Evolutionary conservation across 2,888 invertebrate genomes (phyloP).

Genomic region (Incurvaria masculella): DNA sequence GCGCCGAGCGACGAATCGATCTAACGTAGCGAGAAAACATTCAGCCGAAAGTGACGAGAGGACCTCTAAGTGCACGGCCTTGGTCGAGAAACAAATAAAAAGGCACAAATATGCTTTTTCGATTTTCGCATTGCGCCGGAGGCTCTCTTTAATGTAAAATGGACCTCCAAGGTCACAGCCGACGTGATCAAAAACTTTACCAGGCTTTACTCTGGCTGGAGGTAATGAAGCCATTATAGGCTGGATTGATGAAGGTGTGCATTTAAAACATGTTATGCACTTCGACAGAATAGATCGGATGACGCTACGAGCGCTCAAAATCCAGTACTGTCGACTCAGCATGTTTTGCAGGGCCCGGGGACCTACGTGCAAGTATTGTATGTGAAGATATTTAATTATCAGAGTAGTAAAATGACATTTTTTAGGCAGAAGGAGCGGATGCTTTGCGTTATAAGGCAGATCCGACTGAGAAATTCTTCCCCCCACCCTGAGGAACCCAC

Average conservation of each 20-base stretch:
- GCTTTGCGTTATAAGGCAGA: not conserved
- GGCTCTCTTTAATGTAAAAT: not conserved
- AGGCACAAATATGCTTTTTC: not conserved
- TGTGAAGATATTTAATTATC: not conserved
- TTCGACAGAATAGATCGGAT: not conserved
- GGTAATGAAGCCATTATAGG: not conserved
- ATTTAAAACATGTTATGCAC: not conserved
- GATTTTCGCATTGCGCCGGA: not conserved
- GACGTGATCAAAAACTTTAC: not conserved
- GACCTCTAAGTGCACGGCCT: not conserved
- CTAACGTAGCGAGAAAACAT: not conserved
- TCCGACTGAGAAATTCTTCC: not conserved
- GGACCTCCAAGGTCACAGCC: not conserved
- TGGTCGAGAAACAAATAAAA: not conserved
- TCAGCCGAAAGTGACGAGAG: not conserved
- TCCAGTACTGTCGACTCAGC: not conserved
- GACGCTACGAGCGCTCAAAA: not conserved
- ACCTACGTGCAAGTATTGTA: not conserved
- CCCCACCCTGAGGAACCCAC: not conserved
- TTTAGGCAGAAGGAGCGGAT: constrained; percentile 3
- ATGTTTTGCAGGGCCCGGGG: not conserved
- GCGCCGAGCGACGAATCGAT: not conserved
- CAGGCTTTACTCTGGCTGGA: not conserved
- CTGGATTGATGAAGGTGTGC: not conserved
- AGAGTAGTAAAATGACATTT: not conserved